Evolutionary conservation across 2,888 invertebrate genomes (phyloP).

Genomic region (Hirtodrosophila histrioides): DNA sequence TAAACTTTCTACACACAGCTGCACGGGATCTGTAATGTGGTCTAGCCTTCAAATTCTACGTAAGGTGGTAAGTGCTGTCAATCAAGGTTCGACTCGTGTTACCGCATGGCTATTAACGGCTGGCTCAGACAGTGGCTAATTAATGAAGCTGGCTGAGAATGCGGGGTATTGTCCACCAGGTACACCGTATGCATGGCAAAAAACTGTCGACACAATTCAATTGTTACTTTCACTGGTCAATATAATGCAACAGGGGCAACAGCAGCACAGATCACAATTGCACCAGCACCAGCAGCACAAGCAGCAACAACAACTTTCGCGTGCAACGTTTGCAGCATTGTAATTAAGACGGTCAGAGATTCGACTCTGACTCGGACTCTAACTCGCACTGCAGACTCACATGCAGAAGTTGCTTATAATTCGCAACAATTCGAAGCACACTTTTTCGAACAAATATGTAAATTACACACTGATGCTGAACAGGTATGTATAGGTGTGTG

Average conservation of each 20-base stretch:
- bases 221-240: constrained; percentile 9
- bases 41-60: constrained; percentile 5
- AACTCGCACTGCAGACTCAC: constrained; percentile 7
- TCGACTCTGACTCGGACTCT: constrained; percentile 9
- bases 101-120: constrained; percentile 41
- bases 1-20: constrained; percentile 61
- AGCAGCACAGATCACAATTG: constrained; percentile 49
- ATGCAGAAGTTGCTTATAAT: constrained; percentile 46
- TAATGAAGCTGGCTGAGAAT: constrained; percentile 54
- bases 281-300: constrained; percentile 20
- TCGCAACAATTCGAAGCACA: constrained; percentile 55
- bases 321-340: constrained; percentile 52
- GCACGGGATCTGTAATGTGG: neutral
- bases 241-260: constrained; percentile 61
- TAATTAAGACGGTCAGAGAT: constrained; percentile 64
- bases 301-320: constrained; percentile 62
- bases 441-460: constrained; percentile 59
- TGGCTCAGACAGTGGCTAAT: constrained; percentile 16
- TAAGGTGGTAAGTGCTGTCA: neutral
- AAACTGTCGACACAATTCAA: constrained; percentile 2
- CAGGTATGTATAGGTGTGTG: neutral
- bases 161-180: constrained; percentile 5
- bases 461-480: constrained; percentile 45
- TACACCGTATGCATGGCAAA: constrained; percentile 5
- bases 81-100: constrained; percentile 9